A percentile compares a stretch with the other conserved stretches of the same genome.
phyloP scores from a whole-genome alignment of 2,888 invertebrate species.

The Cataglyphis rosenhaueri region DNA sequence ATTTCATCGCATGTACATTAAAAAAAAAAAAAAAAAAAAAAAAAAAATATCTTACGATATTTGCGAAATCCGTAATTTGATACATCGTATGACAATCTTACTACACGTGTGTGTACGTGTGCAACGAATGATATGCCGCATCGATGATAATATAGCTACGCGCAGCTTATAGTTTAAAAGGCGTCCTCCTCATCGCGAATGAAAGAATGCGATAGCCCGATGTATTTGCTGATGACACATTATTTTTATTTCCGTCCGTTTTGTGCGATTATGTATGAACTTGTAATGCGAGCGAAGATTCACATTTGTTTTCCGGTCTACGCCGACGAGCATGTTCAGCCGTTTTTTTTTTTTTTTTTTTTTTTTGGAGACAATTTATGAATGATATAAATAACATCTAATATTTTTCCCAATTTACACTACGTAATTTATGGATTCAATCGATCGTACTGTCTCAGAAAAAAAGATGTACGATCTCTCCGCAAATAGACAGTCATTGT shows the following conservation, averaged over 20 bases:
- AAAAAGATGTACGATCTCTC: background rate
- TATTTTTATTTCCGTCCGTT: slow-evolving; percentile 41
- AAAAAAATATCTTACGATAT: background rate
- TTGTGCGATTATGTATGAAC: background rate
- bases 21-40: background rate
- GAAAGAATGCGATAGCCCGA: slow-evolving; percentile 35
- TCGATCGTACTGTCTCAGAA: background rate
- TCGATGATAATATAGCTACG: slow-evolving; percentile 1
- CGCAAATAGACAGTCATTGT: slow-evolving; percentile 15
- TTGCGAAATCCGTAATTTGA: slow-evolving; percentile 27
- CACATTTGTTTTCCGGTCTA: slow-evolving; percentile 12
- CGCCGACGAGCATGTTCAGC: background rate
- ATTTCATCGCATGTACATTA: background rate
- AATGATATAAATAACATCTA: slow-evolving; percentile 1
- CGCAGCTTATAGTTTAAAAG: background rate
- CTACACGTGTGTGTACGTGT: background rate
- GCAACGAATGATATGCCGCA: slow-evolving; percentile 12
- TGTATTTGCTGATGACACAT: slow-evolving; percentile 62
- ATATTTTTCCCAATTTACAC: background rate
- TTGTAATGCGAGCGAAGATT: slow-evolving; percentile 11
- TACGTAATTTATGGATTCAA: background rate
- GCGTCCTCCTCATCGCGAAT: background rate
- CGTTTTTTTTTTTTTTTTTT: background rate
- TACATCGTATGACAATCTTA: background rate
- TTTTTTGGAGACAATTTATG: slow-evolving; percentile 1